Evolutionary conservation across 2,797 vertebrate genomes (phyloP).

Genomic region (Crocidura indochinensis): DNA sequence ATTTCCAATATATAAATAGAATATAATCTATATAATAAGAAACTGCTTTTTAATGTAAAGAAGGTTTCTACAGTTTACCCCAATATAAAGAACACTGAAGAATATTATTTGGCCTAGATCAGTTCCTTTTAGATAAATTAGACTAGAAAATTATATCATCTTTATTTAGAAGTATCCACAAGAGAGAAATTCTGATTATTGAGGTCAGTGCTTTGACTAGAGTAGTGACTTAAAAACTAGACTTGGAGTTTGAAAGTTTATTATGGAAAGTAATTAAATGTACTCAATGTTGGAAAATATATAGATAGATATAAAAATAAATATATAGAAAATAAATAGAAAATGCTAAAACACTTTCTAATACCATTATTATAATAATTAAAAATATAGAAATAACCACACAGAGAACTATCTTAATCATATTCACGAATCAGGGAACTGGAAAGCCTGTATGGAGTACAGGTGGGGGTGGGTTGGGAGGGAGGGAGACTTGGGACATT

Average conservation of each 20-base stretch:
- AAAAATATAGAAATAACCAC: slow-evolving; percentile 5
- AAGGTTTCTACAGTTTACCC: slow-evolving; percentile 68
- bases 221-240: slow-evolving; percentile 76
- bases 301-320: slow-evolving; percentile 57
- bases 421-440: no score
- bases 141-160: slow-evolving; percentile 81
- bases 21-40: slow-evolving; percentile 83
- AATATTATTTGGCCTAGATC: slow-evolving; percentile 83
- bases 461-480: no score
- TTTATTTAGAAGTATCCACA: slow-evolving; percentile 83
- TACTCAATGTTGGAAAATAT: slow-evolving; percentile 67
- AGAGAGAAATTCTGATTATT: slow-evolving; percentile 82
- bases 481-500: no score
- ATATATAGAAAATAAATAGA: slow-evolving; percentile 51
- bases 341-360: slow-evolving; percentile 48
- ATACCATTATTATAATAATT: slow-evolving; percentile 30
- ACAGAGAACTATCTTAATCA: no score
- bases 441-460: no score
- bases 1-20: slow-evolving; percentile 87
- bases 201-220: slow-evolving; percentile 79
- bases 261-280: slow-evolving; percentile 82
- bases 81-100: slow-evolving; percentile 79
- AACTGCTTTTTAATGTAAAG: slow-evolving; percentile 84
- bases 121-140: slow-evolving; percentile 83
- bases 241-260: slow-evolving; percentile 67